phyloP scores from a whole-genome alignment of 2,113 vertebrate species.

The Nibea albiflora region DNA sequence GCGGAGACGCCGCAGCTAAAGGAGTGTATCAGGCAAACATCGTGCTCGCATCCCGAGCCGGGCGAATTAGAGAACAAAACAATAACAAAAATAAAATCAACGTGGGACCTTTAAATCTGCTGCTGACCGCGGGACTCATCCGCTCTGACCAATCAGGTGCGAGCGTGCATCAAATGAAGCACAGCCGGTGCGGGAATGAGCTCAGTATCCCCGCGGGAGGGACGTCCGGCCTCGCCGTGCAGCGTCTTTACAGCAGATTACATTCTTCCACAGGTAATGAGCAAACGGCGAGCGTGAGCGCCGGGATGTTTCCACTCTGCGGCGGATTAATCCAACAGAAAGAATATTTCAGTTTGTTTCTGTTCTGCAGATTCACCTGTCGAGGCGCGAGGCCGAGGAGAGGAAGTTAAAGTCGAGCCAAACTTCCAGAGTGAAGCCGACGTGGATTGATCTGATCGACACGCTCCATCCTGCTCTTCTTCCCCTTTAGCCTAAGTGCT shows the following conservation, averaged over 20 bases:
- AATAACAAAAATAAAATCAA: background rate
- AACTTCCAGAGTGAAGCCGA: background rate
- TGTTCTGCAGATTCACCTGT: background rate
- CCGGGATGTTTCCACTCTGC: background rate
- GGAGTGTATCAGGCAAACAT: background rate
- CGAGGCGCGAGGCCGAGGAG: background rate
- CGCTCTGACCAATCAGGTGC: constrained; percentile 17
- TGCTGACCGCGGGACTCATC: constrained; percentile 2
- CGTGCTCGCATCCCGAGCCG: background rate
- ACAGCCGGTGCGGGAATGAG: background rate
- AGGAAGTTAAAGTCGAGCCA: background rate
- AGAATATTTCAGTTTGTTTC: background rate
- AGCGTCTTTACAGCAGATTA: constrained; percentile 37
- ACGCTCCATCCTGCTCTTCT: constrained; percentile 20
- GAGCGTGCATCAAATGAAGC: background rate
- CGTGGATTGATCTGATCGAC: constrained; percentile 6
- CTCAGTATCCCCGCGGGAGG: constrained; percentile 24
- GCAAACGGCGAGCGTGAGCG: constrained; percentile 17
- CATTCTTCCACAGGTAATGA: constrained; percentile 33
- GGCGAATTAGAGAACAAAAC: background rate
- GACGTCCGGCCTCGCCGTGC: background rate
- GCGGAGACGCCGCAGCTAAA: background rate
- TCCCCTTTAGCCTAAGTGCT: constrained; percentile 6
- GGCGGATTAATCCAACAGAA: constrained; percentile 24
- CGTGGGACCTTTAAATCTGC: constrained; percentile 16